Evolutionary conservation across 2,797 vertebrate genomes (phyloP), one percentile per base, ranked within the genome.

Genomic region (Tapera naevia): DNA sequence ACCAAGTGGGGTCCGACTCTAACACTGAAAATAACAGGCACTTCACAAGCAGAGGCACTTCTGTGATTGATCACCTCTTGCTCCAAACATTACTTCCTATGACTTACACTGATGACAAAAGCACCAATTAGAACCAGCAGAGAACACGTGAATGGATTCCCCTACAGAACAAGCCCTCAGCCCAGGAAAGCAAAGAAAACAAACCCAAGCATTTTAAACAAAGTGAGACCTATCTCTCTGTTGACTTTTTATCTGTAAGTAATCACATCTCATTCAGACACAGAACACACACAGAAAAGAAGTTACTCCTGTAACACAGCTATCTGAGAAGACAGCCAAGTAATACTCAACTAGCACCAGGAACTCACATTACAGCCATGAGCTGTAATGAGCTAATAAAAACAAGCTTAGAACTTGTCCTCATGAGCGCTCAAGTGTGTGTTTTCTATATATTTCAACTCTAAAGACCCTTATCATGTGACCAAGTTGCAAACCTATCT

Each of bases 111-210:
- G 50, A 70, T 5, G 64, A 87, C 21, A 58, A 54, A 46, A 37
- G 33, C 37, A 58, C 13, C 0, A 0, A 18, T 24, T 25, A 61
- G 45, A 86, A 79, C 2, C 37, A 53, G 28, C 10, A 3, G 8
- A 33, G 17, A 78, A 64, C 16, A 41, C 0, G 32, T 0, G 5
- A 88, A 72, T 2, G 2, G 39, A 58, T 43, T 62, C n/a, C 32
- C 17, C 70, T 45, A 23, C 22, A 75, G 70, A 88, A 53, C 14
- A 6, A 75, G 33, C 7, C 11, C 4, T 50, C 39, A 64, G 3
- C 2, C 10, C 57, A 56, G n/a, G 27, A 84, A 66, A 84, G 33
- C 10, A 61, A 76, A 69, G 22, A 33, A 57, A 41, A 60, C 56
- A 43, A 88, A 75, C 7, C 14, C 27, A 62, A 56, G 15, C 48